phyloP scores from a whole-genome alignment of 2,797 vertebrate genomes.

The Pangasius sanitwongsei region DNA sequence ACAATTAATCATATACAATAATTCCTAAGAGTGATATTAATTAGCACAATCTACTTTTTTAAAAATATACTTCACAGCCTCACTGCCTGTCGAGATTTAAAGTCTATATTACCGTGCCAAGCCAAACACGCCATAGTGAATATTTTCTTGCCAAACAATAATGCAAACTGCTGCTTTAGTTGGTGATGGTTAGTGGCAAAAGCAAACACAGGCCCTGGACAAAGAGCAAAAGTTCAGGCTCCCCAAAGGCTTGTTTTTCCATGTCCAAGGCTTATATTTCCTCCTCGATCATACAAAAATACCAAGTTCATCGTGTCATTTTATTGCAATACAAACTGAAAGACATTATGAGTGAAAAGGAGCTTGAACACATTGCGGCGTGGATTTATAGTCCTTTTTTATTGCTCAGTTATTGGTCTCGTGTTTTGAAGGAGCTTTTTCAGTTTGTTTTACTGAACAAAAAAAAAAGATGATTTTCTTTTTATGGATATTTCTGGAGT shows the following conservation, averaged over 20 bases:
- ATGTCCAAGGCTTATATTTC: constrained; percentile 42
- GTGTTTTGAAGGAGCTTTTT: background rate
- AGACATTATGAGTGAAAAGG: constrained; percentile 29
- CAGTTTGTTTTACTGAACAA: constrained; percentile 3
- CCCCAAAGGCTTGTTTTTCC: constrained; percentile 53
- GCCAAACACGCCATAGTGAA: constrained; percentile 73
- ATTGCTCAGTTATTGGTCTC: constrained; percentile 19
- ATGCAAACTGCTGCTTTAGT: constrained; percentile 69
- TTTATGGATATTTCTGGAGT: constrained; percentile 17
- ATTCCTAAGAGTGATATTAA: background rate
- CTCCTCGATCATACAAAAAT: constrained; percentile 34
- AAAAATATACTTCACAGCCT: background rate
- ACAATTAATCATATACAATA: background rate
- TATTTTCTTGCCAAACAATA: constrained; percentile 73
- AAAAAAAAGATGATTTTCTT: background rate
- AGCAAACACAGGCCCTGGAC: constrained; percentile 47
- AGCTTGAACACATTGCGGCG: constrained; percentile 14
- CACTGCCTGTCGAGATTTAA: constrained; percentile 66
- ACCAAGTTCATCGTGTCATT: constrained; percentile 37
- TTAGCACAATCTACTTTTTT: background rate
- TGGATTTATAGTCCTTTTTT: constrained; percentile 35
- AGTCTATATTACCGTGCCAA: constrained; percentile 67
- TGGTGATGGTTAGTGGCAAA: constrained; percentile 60
- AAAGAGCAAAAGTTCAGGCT: constrained; percentile 71
- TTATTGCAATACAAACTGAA: constrained; percentile 40